These are phyloP conservation scores for Caerostris darwini DNA, from an alignment of 1,140 invertebrate genomes.

Conservation along the genomic window DNA sequence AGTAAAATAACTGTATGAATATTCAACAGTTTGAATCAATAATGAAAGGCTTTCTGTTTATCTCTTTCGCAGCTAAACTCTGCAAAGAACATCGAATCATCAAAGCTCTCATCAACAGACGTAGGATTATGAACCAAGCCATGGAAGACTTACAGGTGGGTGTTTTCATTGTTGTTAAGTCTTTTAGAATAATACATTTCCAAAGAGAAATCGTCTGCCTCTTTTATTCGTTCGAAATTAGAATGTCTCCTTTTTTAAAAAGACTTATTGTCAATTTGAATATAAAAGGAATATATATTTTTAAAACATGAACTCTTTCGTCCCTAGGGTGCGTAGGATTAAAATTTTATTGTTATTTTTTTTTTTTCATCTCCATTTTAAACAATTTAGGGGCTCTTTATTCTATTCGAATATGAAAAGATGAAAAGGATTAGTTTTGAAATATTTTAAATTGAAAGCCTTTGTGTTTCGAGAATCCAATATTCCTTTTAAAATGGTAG, in stretches of 20 bases:
- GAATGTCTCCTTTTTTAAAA: conserved; percentile 1
- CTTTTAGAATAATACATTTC: not conserved
- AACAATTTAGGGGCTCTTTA: not conserved
- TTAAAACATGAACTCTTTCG: not conserved
- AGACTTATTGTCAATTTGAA: not conserved
- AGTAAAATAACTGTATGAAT: conserved; percentile 70
- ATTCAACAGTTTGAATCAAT: conserved; percentile 64
- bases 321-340: not conserved
- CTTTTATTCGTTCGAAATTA: not conserved
- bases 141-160: conserved; percentile 58
- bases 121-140: conserved; percentile 57
- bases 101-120: conserved; percentile 39
- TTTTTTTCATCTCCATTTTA: not conserved
- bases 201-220: not conserved
- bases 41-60: conserved; percentile 57
- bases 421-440: not conserved
- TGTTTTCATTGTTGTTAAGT: not conserved
- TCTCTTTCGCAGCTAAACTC: conserved; percentile 56
- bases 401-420: not conserved
- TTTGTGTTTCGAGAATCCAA: no score
- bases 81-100: conserved; percentile 14
- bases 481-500: no score
- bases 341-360: not conserved
- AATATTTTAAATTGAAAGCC: not conserved
- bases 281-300: not conserved